Evolutionary conservation across 1,140 invertebrate species (phyloP), one percentile per base, ranked within the genome.

Genomic region (Bombus cullumanus): DNA sequence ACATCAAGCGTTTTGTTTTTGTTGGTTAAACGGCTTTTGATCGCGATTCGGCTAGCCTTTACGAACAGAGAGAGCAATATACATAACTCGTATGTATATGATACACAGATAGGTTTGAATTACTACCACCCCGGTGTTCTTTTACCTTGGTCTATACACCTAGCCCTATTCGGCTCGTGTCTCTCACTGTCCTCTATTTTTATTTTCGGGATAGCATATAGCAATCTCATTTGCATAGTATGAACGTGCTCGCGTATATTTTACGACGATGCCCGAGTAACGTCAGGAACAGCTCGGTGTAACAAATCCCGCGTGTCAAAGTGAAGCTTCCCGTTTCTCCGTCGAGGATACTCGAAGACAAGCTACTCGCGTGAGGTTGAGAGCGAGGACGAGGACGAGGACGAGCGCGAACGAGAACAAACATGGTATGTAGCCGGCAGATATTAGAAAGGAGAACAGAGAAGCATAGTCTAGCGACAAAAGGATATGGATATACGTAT

Each of bases 281-380:
- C 59, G 73, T 75, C 81, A n/a, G 81, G 73, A 76, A 59, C 81
- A 64, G 59, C 72, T n/a, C 41, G n/a, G 53, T 76, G 53, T 76
- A 83, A 83, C 81, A 76, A 83, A 83, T 83, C 81, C 72, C 71
- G 72, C 28, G 41, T 53, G 81, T 83, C 81, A 76, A 83, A 83
- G 81, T 43, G 81, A 66, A 43, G 59, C 59, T 47, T 75, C 59
- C 15, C 39, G 57, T 43, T 76, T 47, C 81, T 76, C 5, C 72
- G 62, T 82, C 31, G 59, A 66, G 81, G 81, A 83, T 75, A 39
- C 81, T 83, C 69, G 71, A 83, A 53, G 81, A 39, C 81, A 31
- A 83, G 81, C 81, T 22, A 74, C 37, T 39, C 37, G 22, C 39
- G 13, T 3, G 6, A 34, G 31, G 1, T 53, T 6, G n/a, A 75